These are phyloP conservation scores for Channa striata DNA, from an alignment of 2,797 vertebrate genomes.

Conservation along the genomic window DNA sequence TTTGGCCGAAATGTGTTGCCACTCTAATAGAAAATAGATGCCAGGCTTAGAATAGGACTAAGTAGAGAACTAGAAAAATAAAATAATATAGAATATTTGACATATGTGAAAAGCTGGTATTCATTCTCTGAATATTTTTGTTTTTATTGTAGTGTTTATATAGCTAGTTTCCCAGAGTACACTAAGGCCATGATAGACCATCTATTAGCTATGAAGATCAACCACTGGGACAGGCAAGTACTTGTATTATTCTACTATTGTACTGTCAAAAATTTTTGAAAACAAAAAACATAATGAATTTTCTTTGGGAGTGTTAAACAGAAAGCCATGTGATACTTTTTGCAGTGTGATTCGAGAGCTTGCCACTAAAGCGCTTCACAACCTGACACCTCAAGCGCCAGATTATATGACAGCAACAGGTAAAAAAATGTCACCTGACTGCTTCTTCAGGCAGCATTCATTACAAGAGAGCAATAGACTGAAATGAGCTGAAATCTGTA, in stretches of 20 bases:
- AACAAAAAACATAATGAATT: background rate
- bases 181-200: slow-evolving; percentile 93
- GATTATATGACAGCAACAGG: slow-evolving; percentile 90
- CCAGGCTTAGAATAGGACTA: slow-evolving; percentile 60
- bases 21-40: slow-evolving; percentile 50
- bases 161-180: slow-evolving; percentile 95
- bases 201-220: slow-evolving; percentile 91
- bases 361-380: slow-evolving; percentile 90
- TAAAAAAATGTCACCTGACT: slow-evolving; percentile 78
- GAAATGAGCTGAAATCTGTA: slow-evolving; percentile 7
- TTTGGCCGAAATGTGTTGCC: slow-evolving; percentile 17
- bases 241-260: background rate
- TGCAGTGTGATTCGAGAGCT: slow-evolving; percentile 91
- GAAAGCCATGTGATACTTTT: background rate
- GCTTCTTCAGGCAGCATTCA: slow-evolving; percentile 40
- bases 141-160: slow-evolving; percentile 83
- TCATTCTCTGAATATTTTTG: background rate
- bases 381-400: slow-evolving; percentile 88
- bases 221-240: slow-evolving; percentile 94
- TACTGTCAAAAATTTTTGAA: background rate
- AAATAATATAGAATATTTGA: background rate
- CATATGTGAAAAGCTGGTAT: background rate
- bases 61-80: background rate
- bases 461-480: slow-evolving; percentile 1
- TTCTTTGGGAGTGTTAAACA: background rate